Evolutionary conservation across 64 coral and sea anemone species (phyloP), one percentile per base, ranked within the genome.

Genomic region (Stichodactyla mertensii): DNA sequence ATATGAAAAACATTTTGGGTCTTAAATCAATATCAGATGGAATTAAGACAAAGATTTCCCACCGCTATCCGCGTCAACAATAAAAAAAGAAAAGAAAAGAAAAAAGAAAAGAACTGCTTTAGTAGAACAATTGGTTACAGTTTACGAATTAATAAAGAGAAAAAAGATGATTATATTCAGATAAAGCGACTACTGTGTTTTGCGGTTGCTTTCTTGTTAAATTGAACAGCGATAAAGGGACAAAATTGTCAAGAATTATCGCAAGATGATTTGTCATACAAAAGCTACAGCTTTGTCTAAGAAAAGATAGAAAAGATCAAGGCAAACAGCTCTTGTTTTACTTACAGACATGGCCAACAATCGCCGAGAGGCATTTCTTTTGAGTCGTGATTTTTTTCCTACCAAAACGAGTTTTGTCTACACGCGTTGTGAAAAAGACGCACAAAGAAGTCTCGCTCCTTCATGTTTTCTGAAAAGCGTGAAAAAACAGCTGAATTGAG

Each of bases 331-430:
- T 45, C 36, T 71, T 71, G 28, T 52, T 80, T 8, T 81, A 81
- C 78, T 81, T 53, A 81, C 78, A 81, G 52, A 55, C 78, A 81
- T 53, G 78, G 78, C 78, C 78, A 81, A 28, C 78, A 81, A 20
- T 81, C 78, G 5, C 78, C 78, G 4, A 81, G 55, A 36, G 78
- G 78, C 78, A 81, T 81, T 81, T 81, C 52, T 53, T 81, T 28
- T 52, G 10, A 16, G 78, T 55, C 0, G n/a, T n/a, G 13, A 11
- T 19, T n/a, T 52, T 52, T 23, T 81, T 53, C 31, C 78, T 20
- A 52, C 78, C 16, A 55, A 81, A 28, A 74, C 69, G 1, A 74
- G 69, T 14, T 74, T 23, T 8, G 69, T 11, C 8, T 9, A 27
- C 6, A 31, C 23, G 69, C 6, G 66, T 23, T 8, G 24, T 74